Conservation (phyloP, 1,140 invertebrate species). For the Megalonaias nervosa region DNA sequence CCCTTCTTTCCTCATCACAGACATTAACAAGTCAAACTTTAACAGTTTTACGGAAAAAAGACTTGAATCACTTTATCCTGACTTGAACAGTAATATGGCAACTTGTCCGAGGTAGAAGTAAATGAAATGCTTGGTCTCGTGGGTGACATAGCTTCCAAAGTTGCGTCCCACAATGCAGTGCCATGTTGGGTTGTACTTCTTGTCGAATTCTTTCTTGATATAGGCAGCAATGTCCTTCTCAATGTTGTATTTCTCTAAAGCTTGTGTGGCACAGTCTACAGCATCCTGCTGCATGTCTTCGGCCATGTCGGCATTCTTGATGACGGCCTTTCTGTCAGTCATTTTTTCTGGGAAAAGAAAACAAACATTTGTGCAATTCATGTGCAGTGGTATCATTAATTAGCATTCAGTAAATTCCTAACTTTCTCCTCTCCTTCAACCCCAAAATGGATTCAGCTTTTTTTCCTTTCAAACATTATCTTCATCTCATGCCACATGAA, state of each 20-base stretch:
- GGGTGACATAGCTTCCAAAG: slow-evolving; percentile 95
- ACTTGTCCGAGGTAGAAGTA: slow-evolving; percentile 74
- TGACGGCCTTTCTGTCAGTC: slow-evolving; percentile 76
- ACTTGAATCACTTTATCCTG: slow-evolving; percentile 32
- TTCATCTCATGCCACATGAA: too few species aligned
- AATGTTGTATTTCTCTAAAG: slow-evolving; percentile 99
- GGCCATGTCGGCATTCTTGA: slow-evolving; percentile 99
- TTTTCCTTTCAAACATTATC: too few species aligned
- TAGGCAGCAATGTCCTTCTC: slow-evolving; percentile 99
- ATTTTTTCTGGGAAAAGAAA: too few species aligned
- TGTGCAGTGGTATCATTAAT: too few species aligned
- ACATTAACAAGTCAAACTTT: too few species aligned
- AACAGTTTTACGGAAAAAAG: too few species aligned
- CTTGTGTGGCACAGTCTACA: slow-evolving; percentile 98
- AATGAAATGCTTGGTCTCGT: slow-evolving; percentile 97
- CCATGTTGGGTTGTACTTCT: slow-evolving; percentile 93
- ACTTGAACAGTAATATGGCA: slow-evolving; percentile 55
- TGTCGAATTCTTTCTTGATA: slow-evolving; percentile 96
- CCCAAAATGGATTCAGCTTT: too few species aligned
- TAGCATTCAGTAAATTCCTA: too few species aligned
- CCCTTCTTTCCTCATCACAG: too few species aligned
- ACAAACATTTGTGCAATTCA: too few species aligned
- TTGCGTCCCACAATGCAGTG: slow-evolving; percentile 95
- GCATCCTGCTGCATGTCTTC: slow-evolving; percentile 99
- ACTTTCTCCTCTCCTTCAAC: too few species aligned